Evolutionary conservation across 2,797 vertebrate species (phyloP).

Genomic region (Gymnothorax javanicus): DNA sequence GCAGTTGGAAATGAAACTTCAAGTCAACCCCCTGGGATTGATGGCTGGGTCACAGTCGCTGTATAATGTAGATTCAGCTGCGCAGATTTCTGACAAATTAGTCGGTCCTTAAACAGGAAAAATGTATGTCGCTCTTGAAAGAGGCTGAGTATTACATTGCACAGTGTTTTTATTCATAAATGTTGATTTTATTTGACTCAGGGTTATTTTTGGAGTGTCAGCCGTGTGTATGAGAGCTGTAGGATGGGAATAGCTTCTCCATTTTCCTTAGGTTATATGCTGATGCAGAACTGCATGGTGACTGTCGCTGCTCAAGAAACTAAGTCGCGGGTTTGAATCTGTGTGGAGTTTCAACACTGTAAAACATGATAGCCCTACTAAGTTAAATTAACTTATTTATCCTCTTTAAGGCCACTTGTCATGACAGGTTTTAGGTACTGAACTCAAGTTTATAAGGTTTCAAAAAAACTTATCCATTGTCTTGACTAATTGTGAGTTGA

Average conservation of each 20-base stretch:
- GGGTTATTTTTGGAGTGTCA: background rate
- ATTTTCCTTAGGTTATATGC: too few species aligned
- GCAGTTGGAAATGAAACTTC: conserved; percentile 11
- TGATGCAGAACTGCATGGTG: too few species aligned
- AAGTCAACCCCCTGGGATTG: background rate
- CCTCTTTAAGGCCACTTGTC: too few species aligned
- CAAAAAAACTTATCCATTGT: too few species aligned
- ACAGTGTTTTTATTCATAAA: background rate
- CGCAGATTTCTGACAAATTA: conserved; percentile 30
- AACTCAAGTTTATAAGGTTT: too few species aligned
- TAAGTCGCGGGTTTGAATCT: too few species aligned
- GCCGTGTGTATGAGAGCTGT: background rate
- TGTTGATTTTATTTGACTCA: background rate
- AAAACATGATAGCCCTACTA: too few species aligned
- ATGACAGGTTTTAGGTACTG: too few species aligned
- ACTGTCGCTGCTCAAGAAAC: too few species aligned
- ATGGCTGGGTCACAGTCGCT: background rate
- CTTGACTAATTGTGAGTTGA: too few species aligned
- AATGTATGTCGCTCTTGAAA: background rate
- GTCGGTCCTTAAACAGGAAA: conserved; percentile 25
- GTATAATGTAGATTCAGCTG: conserved; percentile 28
- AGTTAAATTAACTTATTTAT: too few species aligned
- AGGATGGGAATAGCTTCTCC: background rate
- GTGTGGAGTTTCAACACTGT: too few species aligned
- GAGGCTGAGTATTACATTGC: background rate